Evolutionary conservation across 2,888 invertebrate species (phyloP).

Genomic region (Sesia bembeciformis): DNA sequence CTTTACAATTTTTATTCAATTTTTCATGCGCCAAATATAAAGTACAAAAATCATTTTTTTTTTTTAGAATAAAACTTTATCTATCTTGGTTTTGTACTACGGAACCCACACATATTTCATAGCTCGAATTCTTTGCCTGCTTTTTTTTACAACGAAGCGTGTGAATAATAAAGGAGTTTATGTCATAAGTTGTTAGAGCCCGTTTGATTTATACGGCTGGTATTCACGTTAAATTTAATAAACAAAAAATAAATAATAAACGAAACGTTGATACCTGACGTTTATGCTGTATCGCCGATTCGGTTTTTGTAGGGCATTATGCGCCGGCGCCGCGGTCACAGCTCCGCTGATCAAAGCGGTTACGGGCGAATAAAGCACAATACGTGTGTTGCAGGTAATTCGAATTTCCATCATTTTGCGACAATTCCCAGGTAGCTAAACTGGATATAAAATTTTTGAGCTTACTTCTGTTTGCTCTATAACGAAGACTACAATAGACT

Average conservation of each 20-base stretch:
- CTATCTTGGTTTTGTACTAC: background rate
- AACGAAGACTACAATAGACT: too few species aligned
- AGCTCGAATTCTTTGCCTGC: background rate
- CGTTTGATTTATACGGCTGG: constrained; percentile 58
- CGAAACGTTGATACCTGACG: constrained; percentile 33
- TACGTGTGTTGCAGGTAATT: background rate
- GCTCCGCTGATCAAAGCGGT: constrained; percentile 48
- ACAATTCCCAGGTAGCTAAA: too few species aligned
- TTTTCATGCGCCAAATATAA: too few species aligned
- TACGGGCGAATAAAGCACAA: constrained; percentile 36
- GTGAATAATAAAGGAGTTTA: constrained; percentile 66
- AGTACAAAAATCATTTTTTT: too few species aligned
- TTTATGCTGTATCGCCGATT: constrained; percentile 27
- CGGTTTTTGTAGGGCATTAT: constrained; percentile 30
- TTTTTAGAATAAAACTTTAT: too few species aligned
- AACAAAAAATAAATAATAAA: too few species aligned
- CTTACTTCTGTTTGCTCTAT: too few species aligned
- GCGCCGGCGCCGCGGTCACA: constrained; percentile 42
- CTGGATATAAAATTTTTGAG: too few species aligned
- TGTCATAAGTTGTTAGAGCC: constrained; percentile 61
- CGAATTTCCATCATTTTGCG: too few species aligned
- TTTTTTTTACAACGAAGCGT: constrained; percentile 35
- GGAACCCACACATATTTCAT: background rate
- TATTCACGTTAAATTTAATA: constrained; percentile 6
- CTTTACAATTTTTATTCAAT: too few species aligned